Evolutionary conservation across 1,140 invertebrate genomes (phyloP).

Genomic region (Bombyx mandarina): DNA sequence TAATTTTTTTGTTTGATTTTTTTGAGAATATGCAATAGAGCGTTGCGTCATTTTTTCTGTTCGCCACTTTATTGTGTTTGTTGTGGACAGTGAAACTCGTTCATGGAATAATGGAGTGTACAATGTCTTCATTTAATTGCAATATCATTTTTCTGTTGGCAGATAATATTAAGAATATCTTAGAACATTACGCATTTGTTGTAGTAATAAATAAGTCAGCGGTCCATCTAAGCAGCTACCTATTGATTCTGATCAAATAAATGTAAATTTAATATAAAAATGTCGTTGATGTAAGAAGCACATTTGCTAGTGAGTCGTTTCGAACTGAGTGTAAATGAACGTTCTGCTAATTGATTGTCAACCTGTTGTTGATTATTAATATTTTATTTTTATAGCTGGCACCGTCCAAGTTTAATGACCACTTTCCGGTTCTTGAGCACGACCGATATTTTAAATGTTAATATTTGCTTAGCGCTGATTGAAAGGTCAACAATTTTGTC

Average conservation of each 20-base stretch:
- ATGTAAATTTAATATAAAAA: conserved; percentile 14
- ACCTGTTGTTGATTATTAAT: conserved; percentile 49
- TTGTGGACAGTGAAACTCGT: too few species aligned
- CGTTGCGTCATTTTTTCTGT: conserved; percentile 44
- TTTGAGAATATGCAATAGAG: conserved; percentile 41
- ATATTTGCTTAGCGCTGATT: conserved; percentile 42
- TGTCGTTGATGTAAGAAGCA: conserved; percentile 14
- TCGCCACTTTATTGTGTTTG: too few species aligned
- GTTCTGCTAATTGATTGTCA: conserved; percentile 43
- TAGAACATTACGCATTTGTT: too few species aligned
- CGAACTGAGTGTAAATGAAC: conserved; percentile 21
- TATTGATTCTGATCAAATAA: too few species aligned
- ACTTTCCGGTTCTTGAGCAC: conserved; percentile 42
- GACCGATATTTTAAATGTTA: conserved; percentile 36
- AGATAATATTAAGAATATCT: too few species aligned
- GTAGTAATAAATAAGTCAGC: too few species aligned
- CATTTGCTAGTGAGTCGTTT: conserved; percentile 13
- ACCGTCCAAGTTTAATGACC: conserved; percentile 43
- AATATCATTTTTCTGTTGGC: too few species aligned
- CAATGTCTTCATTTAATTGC: not conserved
- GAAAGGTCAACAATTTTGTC: conserved; percentile 36
- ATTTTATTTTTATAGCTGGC: conserved; percentile 46
- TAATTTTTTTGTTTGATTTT: conserved; percentile 59
- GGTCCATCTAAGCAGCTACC: too few species aligned
- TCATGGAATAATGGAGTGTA: too few species aligned